Conservation (phyloP, 92 coral and sea anemone species). For the Epizoanthus ramosus region DNA sequence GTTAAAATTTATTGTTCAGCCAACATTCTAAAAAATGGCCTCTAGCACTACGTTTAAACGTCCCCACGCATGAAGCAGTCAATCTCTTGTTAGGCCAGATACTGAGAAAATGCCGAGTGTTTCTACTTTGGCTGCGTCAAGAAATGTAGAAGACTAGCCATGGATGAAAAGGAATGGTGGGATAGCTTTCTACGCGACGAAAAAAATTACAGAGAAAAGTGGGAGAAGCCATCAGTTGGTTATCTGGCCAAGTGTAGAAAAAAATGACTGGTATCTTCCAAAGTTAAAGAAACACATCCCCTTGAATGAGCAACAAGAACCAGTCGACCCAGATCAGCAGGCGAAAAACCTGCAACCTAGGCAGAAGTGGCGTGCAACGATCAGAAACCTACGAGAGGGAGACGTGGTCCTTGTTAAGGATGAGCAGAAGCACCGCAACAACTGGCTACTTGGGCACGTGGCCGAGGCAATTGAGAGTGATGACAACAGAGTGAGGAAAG, state of each 20-base stretch:
- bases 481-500: conserved; percentile 51
- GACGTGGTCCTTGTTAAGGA: conserved; percentile 53
- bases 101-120: conserved; percentile 7
- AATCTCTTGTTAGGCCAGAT: conserved; percentile 16
- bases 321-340: neutral
- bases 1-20: too few species aligned
- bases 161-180: conserved; percentile 26
- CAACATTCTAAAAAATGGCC: too few species aligned
- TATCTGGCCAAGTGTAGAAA: neutral
- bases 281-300: neutral
- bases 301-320: neutral
- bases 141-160: conserved; percentile 18
- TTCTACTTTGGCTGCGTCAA: conserved; percentile 4
- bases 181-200: neutral
- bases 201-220: neutral
- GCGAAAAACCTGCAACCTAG: conserved; percentile 39
- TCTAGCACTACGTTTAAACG: too few species aligned
- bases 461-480: conserved; percentile 41
- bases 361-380: conserved; percentile 17
- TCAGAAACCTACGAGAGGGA: conserved; percentile 29
- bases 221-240: neutral
- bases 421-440: conserved; percentile 33
- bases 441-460: conserved; percentile 57
- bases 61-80: too few species aligned
- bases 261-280: neutral